Evolutionary conservation across 2,888 invertebrate genomes (phyloP).

Genomic region (Cephus sareptanus): DNA sequence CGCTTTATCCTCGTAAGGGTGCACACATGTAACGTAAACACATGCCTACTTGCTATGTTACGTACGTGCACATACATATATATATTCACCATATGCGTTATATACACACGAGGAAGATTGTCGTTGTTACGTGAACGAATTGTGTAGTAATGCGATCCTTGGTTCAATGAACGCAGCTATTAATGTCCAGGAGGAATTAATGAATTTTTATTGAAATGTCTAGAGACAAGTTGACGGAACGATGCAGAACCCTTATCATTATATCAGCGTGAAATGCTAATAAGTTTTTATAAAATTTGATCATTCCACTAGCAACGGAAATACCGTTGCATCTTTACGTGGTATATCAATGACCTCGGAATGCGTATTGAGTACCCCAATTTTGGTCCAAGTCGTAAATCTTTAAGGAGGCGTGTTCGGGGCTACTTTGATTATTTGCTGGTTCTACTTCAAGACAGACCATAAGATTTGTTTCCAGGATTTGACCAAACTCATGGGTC

Average conservation of each 20-base stretch:
- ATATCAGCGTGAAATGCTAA: background rate
- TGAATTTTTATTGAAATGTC: background rate
- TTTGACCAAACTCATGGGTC: background rate
- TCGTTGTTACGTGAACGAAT: background rate
- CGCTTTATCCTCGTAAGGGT: slow-evolving; percentile 30
- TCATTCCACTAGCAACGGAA: background rate
- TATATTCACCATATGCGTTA: background rate
- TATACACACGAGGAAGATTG: background rate
- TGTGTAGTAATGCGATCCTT: background rate
- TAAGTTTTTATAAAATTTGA: background rate
- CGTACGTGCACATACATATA: no score
- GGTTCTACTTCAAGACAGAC: background rate
- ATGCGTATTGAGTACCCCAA: background rate
- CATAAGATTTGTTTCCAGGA: background rate
- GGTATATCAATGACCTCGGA: background rate
- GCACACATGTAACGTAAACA: slow-evolving; percentile 25
- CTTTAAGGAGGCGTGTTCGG: background rate
- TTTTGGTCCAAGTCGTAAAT: background rate
- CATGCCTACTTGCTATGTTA: slow-evolving; percentile 15
- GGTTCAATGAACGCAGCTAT: background rate
- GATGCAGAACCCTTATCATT: background rate
- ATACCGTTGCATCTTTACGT: background rate
- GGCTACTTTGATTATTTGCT: background rate
- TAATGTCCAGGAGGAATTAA: background rate
- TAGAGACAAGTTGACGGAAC: background rate